Conservation (phyloP, 2,888 invertebrate species). For the Byasa hedistus region DNA sequence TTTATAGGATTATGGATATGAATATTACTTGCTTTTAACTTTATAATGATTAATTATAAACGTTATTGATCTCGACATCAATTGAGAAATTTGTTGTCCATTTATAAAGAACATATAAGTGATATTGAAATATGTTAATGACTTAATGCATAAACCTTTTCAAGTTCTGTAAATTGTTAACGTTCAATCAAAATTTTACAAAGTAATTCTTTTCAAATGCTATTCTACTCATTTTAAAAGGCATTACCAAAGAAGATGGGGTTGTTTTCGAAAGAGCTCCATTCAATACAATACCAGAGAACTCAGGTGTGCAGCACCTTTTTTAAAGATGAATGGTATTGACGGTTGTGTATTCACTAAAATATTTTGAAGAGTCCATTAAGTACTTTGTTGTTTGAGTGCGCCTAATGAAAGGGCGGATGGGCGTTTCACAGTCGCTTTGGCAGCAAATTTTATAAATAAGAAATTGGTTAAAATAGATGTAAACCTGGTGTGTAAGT, state of each 20-base stretch:
- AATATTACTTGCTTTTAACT: too few relatives aligned
- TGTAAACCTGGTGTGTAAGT: background rate
- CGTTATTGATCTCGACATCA: too few relatives aligned
- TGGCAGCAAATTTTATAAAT: slow-evolving; percentile 15
- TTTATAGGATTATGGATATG: too few relatives aligned
- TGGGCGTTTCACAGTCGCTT: slow-evolving; percentile 14
- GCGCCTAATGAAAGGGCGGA: slow-evolving; percentile 23
- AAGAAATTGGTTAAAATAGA: slow-evolving; percentile 6
- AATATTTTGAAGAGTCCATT: slow-evolving; percentile 42
- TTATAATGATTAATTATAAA: too few relatives aligned
- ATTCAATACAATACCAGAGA: slow-evolving; percentile 54
- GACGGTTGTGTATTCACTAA: slow-evolving; percentile 47
- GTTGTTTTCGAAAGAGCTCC: slow-evolving; percentile 61
- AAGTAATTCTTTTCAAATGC: slow-evolving; percentile 42
- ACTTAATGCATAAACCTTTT: background rate
- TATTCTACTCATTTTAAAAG: slow-evolving; percentile 48
- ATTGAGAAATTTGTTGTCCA: too few relatives aligned
- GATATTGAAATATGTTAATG: background rate
- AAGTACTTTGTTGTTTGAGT: slow-evolving; percentile 45
- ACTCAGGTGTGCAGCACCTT: slow-evolving; percentile 50
- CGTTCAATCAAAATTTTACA: slow-evolving; percentile 20
- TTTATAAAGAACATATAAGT: too few relatives aligned
- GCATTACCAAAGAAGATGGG: slow-evolving; percentile 53
- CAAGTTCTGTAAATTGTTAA: background rate
- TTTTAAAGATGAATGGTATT: slow-evolving; percentile 49